Evolutionary conservation across 1,140 invertebrate species (phyloP), one percentile per base, ranked within the genome.

Genomic region (Hyles euphorbiae): DNA sequence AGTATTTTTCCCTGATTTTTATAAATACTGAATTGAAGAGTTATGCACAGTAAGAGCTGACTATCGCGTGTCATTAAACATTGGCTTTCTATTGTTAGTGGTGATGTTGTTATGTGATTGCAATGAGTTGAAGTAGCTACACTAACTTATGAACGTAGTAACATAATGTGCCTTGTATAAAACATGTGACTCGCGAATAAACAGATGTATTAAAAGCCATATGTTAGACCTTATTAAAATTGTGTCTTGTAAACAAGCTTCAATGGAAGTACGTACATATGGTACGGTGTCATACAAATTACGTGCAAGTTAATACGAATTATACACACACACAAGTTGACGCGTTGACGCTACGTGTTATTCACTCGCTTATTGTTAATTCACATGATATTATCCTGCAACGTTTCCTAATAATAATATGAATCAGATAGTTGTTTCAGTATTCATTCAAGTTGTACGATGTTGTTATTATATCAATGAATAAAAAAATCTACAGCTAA

Each of bases 131-230:
- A 22, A 22, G 22, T 22, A 22, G 22, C 22, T n/a, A 10, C n/a
- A 5, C 4, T 40, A 40, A 40, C 2, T 40, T 40, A 8, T 40
- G 36, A 5, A 40, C 36, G n/a, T 10, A 48, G 4, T 22, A 48
- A 22, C n/a, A 22, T 11, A 48, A 69, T 71, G 56, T 56, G 56
- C 40, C 50, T 61, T 52, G 46, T 53, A 61, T 58, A 49, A 56
- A 59, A 56, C 57, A 60, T 53, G 56, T 62, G 52, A 44, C 22
- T 69, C 11, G 60, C 61, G 56, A 58, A 72, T 69, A 66, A 60
- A 60, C 77, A 80, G 68, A 83, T 80, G 80, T 78, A 70, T 72
- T 58, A 54, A 58, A 65, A 64, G 58, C 78, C 78, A 83, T 65
- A 78, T 83, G 78, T 74, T 75, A 62, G 54, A 59, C 58, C 68